Evolutionary conservation across 2,113 vertebrate species (phyloP).

Genomic region (Indicator maculatus): DNA sequence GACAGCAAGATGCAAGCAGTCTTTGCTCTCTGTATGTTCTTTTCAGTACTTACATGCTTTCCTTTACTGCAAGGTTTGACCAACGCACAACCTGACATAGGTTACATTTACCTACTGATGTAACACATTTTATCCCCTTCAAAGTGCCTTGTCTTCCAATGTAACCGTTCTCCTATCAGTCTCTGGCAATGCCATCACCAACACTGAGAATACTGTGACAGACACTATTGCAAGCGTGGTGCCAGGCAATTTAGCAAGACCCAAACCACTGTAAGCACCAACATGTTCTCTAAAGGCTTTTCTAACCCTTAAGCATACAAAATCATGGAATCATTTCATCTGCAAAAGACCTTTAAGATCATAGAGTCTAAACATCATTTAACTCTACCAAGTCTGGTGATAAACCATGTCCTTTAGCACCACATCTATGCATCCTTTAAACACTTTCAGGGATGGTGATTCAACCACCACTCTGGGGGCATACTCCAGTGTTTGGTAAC

Average conservation of each 20-base stretch:
- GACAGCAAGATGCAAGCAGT: rapidly evolving
- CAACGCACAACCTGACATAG: neutral
- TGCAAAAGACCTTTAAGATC: too few species aligned
- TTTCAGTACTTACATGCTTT: neutral
- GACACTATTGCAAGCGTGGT: neutral
- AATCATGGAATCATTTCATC: too few species aligned
- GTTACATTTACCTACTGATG: neutral
- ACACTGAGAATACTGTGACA: rapidly evolving
- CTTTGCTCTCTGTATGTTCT: neutral
- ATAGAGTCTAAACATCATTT: too few species aligned
- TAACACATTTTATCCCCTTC: neutral
- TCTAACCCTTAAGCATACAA: neutral
- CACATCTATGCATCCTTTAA: too few species aligned
- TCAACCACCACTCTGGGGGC: too few species aligned
- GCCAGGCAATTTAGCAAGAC: neutral
- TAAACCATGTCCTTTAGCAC: too few species aligned
- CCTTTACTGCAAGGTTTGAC: neutral
- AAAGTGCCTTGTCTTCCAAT: neutral
- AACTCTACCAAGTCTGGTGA: too few species aligned
- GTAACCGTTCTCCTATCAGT: neutral
- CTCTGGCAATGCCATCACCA: neutral
- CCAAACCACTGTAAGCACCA: neutral
- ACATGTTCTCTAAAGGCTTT: neutral
- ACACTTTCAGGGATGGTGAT: too few species aligned
- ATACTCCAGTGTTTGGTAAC: too few species aligned